These are phyloP conservation scores for Laterallus jamaicensis DNA, from an alignment of 2,113 vertebrate genomes.

Conservation along the genomic window DNA sequence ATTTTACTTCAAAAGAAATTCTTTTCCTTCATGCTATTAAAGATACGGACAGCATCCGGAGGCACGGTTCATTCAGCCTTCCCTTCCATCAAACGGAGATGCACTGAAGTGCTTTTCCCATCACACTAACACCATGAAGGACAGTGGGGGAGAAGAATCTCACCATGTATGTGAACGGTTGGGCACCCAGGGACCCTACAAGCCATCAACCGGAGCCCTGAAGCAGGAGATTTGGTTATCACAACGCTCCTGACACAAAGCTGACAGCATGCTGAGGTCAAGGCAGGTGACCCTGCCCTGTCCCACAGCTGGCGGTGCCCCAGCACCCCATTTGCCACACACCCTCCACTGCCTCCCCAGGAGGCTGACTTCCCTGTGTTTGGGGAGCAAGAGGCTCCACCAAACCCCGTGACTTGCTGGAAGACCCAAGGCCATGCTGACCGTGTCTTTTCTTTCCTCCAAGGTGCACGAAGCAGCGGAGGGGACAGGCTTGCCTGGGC, in stretches of 20 bases:
- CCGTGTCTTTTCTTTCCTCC: not conserved
- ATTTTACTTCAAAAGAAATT: not conserved
- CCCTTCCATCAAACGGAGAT: not conserved
- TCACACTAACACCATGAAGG: not conserved
- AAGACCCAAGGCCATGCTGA: rapidly evolving
- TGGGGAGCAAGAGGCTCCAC: not conserved
- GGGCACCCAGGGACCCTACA: not conserved
- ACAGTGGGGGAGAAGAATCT: not conserved
- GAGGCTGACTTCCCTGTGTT: not conserved
- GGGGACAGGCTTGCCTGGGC: not conserved
- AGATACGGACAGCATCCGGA: not conserved
- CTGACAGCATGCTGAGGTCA: not conserved
- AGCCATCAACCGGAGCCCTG: not conserved
- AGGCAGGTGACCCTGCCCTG: not conserved
- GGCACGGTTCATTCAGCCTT: not conserved
- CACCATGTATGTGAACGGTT: no score
- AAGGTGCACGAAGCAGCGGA: rapidly evolving
- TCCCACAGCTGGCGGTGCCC: not conserved
- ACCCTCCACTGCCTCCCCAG: not conserved
- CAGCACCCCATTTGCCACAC: not conserved
- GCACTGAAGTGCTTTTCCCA: not conserved
- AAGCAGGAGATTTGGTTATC: not conserved
- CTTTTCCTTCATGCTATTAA: not conserved
- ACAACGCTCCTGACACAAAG: not conserved
- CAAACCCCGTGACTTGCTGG: no score